Evolutionary conservation across 2,888 invertebrate genomes (phyloP), one percentile per base, ranked within the genome.

Genomic region (Agrochola macilenta): DNA sequence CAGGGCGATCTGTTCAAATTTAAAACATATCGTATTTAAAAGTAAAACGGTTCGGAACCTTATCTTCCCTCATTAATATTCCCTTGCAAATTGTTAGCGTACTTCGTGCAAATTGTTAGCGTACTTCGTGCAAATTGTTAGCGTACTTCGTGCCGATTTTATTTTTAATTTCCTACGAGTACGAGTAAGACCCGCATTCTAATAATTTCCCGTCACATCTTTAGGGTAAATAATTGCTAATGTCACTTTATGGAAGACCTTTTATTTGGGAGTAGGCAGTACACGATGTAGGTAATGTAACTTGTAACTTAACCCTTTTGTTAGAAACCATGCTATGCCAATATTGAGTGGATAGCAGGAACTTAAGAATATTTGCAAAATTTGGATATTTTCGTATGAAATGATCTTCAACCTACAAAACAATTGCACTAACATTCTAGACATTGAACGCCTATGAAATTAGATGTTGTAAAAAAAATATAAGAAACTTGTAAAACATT

Each of bases 21-120:
- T 95, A 95, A 96, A 95, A 95, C 94, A 95, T 95, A 95, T 95
- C 95, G 94, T 95, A 94, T 95, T 96, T 95, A 94, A 95, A 95
- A 95, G 94, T 95, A 94, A 95, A 95, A 94, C 92, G 93, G 91
- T 93, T 93, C 92, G 89, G 91, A 94, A 94, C 94, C 94, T 94
- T 94, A 94, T 93, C 93, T 94, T 91, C 88, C 90, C 93, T 94
- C 94, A 95, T 95, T 95, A 95, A 94, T 94, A 94, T 93, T 92
- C 93, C 90, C 93, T 92, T 92, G 89, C 89, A 92, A 93, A 93
- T 93, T 93, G 92, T 93, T 92, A 83, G 88, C 90, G 91, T 91
- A 30, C 30, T 30, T 30, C 30, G 30, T 92, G 89, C 89, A 92
- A 93, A 93, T 93, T 93, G 92, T 93, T 92, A 83, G 88, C 90